These are phyloP conservation scores for Athetis lepigone DNA, from an alignment of 2,888 invertebrate genomes.

Conservation along the genomic window DNA sequence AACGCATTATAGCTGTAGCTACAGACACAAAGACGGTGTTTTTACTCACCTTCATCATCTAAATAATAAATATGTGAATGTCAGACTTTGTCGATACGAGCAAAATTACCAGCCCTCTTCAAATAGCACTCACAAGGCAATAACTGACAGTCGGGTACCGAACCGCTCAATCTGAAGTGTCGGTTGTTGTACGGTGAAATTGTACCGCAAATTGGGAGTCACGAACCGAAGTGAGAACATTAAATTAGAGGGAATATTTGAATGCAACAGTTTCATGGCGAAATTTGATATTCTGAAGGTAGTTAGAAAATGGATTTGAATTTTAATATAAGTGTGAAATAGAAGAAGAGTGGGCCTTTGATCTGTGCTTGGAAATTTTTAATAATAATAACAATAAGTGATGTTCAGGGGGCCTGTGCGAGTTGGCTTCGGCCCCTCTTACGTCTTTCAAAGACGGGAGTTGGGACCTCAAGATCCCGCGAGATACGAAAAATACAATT, in stretches of 20 bases:
- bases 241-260: constrained; percentile 38
- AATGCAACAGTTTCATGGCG: constrained; percentile 34
- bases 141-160: constrained; percentile 32
- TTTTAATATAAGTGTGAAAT: too few species aligned
- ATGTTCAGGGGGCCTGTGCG: too few species aligned
- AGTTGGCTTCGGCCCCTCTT: too few species aligned
- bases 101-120: constrained; percentile 21
- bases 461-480: too few species aligned
- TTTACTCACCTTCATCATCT: constrained; percentile 16
- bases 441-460: too few species aligned
- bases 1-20: neutral
- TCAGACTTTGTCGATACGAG: constrained; percentile 21
- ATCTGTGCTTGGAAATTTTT: too few species aligned
- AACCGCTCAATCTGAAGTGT: constrained; percentile 43
- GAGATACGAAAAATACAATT: too few species aligned
- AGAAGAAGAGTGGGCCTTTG: too few species aligned
- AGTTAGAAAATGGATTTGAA: too few species aligned
- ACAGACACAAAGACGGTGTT: too few species aligned
- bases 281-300: neutral
- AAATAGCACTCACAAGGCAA: constrained; percentile 39
- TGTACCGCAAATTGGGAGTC: constrained; percentile 43
- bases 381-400: too few species aligned
- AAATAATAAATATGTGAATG: constrained; percentile 15
- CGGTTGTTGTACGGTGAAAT: constrained; percentile 40
- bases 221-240: constrained; percentile 30